Percentiles rank a stretch among this genome's conserved stretches.
Evolutionary conservation across 2,888 invertebrate genomes (phyloP).

Genomic region (Atrina japonica): DNA sequence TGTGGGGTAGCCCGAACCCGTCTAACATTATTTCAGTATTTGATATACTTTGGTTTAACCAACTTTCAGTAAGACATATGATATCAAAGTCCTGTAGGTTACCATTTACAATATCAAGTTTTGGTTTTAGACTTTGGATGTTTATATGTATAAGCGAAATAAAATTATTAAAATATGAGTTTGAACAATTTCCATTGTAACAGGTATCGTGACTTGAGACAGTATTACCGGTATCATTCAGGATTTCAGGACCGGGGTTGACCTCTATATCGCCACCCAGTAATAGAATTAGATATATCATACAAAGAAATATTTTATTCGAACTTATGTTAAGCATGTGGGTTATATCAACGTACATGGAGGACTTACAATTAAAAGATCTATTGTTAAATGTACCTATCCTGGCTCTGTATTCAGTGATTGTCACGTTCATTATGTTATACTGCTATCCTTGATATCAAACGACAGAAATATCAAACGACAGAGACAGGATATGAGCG

Average conservation of each 20-base stretch:
- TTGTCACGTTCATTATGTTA: too few relatives aligned
- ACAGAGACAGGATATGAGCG: too few relatives aligned
- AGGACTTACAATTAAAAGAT: too few relatives aligned
- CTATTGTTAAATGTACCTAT: too few relatives aligned
- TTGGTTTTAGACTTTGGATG: conserved; percentile 3
- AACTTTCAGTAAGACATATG: not conserved
- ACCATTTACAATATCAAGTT: not conserved
- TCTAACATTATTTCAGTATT: conserved; percentile 4
- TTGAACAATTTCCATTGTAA: not conserved
- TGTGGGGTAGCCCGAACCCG: not conserved
- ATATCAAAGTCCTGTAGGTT: conserved; percentile 1
- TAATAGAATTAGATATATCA: not conserved
- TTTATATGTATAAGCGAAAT: conserved; percentile 1
- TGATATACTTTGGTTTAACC: not conserved
- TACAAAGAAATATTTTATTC: not conserved
- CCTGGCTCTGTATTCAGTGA: too few relatives aligned
- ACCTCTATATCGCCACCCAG: not conserved
- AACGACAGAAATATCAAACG: too few relatives aligned
- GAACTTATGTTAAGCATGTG: too few relatives aligned
- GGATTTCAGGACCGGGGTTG: not conserved
- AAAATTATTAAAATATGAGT: not conserved
- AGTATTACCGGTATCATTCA: not conserved
- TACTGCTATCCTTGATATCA: too few relatives aligned
- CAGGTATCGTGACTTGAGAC: not conserved
- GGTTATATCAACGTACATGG: too few relatives aligned